These are phyloP conservation scores for Heteronetta atricapilla DNA, from an alignment of 2,113 vertebrate genomes.

Conservation along the genomic window DNA sequence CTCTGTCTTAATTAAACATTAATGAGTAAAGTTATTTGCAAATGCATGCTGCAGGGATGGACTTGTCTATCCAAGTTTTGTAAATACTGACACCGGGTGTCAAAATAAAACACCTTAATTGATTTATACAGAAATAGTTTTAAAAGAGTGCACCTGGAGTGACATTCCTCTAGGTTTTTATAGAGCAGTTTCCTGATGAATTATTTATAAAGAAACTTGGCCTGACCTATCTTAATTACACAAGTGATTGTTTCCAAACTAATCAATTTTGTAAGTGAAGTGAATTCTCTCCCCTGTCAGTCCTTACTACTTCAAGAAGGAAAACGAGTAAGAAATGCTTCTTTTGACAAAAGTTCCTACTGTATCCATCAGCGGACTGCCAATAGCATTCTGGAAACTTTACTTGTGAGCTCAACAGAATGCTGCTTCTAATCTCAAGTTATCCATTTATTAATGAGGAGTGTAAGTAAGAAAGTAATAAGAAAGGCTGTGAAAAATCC, in stretches of 20 bases:
- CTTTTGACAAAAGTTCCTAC: neutral
- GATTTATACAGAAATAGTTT: slow-evolving; percentile 82
- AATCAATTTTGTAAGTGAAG: slow-evolving; percentile 76
- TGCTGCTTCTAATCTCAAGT: neutral
- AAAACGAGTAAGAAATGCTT: slow-evolving; percentile 18
- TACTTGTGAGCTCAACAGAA: neutral
- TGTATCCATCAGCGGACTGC: neutral
- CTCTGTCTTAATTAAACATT: slow-evolving; percentile 87
- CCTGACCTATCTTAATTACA: slow-evolving; percentile 77
- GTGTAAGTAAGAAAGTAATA: neutral
- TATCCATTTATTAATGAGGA: neutral
- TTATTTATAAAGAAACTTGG: slow-evolving; percentile 80
- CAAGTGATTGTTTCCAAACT: slow-evolving; percentile 78
- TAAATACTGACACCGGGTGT: slow-evolving; percentile 80
- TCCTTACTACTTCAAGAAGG: neutral
- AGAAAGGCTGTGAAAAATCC: neutral
- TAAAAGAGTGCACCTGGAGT: slow-evolving; percentile 75
- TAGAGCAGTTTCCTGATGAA: slow-evolving; percentile 77
- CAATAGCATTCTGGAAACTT: neutral
- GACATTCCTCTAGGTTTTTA: slow-evolving; percentile 75
- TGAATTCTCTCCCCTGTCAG: slow-evolving; percentile 52
- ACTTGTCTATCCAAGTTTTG: slow-evolving; percentile 80
- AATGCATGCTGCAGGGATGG: slow-evolving; percentile 80
- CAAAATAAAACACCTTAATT: slow-evolving; percentile 84
- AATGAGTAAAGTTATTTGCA: slow-evolving; percentile 86